Conservation (phyloP, 2,888 invertebrate species). For the Polydrusus tereticollis region DNA sequence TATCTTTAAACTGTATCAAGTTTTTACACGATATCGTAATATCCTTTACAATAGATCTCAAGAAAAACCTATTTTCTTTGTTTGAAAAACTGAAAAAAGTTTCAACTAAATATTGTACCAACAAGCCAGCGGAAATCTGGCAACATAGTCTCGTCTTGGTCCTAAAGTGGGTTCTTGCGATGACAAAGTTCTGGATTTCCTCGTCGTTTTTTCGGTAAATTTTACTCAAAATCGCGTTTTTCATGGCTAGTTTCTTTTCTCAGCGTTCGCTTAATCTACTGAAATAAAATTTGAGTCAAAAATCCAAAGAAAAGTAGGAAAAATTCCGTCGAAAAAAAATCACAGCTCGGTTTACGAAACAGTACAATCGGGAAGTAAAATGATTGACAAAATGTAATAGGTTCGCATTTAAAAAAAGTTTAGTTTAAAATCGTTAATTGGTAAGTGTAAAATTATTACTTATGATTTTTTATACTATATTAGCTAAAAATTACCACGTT, state of each 20-base stretch:
- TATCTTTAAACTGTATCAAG: neutral
- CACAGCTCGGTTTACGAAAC: slow-evolving; percentile 45
- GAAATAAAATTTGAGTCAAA: slow-evolving; percentile 9
- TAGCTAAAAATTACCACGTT: neutral
- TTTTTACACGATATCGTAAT: neutral
- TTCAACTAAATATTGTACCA: neutral
- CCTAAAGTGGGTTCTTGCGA: slow-evolving; percentile 45
- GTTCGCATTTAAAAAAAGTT: slow-evolving; percentile 47
- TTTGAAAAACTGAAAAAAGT: slow-evolving; percentile 10
- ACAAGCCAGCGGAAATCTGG: slow-evolving; percentile 8
- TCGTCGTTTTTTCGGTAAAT: slow-evolving; percentile 41
- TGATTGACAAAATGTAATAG: slow-evolving; percentile 52
- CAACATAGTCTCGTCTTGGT: slow-evolving; percentile 20
- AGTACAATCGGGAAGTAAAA: slow-evolving; percentile 49
- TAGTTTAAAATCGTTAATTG: slow-evolving; percentile 31
- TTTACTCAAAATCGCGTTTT: slow-evolving; percentile 34
- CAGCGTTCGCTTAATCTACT: neutral
- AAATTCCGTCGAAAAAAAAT: slow-evolving; percentile 39
- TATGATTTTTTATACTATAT: slow-evolving; percentile 7
- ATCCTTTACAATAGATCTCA: neutral
- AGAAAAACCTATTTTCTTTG: slow-evolving; percentile 28
- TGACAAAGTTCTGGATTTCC: slow-evolving; percentile 51
- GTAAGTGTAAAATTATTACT: slow-evolving; percentile 25
- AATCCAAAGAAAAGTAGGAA: slow-evolving; percentile 1
- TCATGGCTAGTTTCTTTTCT: slow-evolving; percentile 10